Evolutionary conservation across 2,113 vertebrate genomes (phyloP), one percentile per base, ranked within the genome.

Genomic region (Cynoglossus semilaevis): DNA sequence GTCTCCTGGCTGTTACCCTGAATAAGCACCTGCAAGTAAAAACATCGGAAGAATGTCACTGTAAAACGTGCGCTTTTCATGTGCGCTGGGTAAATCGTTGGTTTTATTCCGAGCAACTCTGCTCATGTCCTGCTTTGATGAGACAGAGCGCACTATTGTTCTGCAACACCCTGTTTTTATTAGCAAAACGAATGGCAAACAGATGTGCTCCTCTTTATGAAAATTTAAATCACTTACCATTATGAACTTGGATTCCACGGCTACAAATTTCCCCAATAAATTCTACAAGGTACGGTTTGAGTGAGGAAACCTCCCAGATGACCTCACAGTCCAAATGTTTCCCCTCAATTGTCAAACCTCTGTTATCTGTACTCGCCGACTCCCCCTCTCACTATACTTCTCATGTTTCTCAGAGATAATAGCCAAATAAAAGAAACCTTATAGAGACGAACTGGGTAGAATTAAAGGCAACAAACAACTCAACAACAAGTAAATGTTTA

Each of bases 151-250:
- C 17, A 35, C 51, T 16, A 16, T 72, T 49, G 63, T 57, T 12
- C 56, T 58, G 16, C 49, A 52, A 55, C 80, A 68, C 79, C 61
- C 58, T 48, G 22, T 29, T 53, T 69, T 63, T 72, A 15, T 61
- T 38, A 52, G 52, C 44, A 58, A 38, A 6, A 55, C 54, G 35
- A 55, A 84, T 72, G 5, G 44, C 29, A 63, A 75, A 62, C 69
- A 80, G 64, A 79, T 84, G 73, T 80, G 18, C 40, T 18, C 63
- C 41, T 49, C 41, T 18, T 11, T 42, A 1, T 19, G 49, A 66
- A 56, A 51, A 43, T 51, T 58, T 22, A 52, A 65, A 64, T 79
- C 61, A 44, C 58, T 15, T 19, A 58, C 42, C 61, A 58, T 59
- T 66, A 46, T 41, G 48, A 72, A 50, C 47, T 67, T 61, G 47